Percentiles rank a stretch among this genome's conserved stretches.
phyloP scores from a whole-genome alignment of 2,113 vertebrate genomes.

The Hippotragus niger region DNA sequence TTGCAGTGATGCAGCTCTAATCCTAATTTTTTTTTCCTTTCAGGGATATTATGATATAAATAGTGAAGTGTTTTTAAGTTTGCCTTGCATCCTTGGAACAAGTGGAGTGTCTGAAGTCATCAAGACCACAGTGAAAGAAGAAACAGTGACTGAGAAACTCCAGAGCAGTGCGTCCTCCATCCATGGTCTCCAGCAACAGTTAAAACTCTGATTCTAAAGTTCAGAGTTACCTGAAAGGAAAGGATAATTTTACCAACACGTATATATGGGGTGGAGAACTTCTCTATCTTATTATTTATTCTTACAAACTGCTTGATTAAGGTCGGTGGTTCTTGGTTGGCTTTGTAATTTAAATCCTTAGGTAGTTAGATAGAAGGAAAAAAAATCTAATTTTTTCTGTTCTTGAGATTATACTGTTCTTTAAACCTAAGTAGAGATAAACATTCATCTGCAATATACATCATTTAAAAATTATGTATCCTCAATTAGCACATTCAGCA shows the following conservation, averaged over 20 bases:
- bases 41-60: conserved; percentile 89
- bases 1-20: not conserved
- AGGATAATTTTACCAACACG: conserved; percentile 19
- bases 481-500: conserved; percentile 13
- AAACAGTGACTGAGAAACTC: conserved; percentile 83
- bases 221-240: not conserved
- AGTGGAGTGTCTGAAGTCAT: conserved; percentile 86
- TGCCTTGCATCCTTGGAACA: conserved; percentile 90
- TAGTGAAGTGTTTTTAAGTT: conserved; percentile 93
- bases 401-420: conserved; percentile 2
- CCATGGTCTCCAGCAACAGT: conserved; percentile 86
- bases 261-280: not conserved
- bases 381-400: not conserved
- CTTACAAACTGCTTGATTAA: conserved; percentile 34
- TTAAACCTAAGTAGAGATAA: not conserved
- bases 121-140: conserved; percentile 79
- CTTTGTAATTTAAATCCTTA: conserved; percentile 36
- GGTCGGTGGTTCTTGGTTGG: not conserved
- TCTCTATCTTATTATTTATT: conserved; percentile 23
- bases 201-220: conserved; percentile 82
- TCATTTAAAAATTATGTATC: not conserved
- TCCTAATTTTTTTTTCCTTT: conserved; percentile 51
- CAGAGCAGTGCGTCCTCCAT: conserved; percentile 85
- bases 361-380: not conserved
- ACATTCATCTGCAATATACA: not conserved